phyloP scores from a whole-genome alignment of 2,888 invertebrate species.

The Drosophila austrosaltans region DNA sequence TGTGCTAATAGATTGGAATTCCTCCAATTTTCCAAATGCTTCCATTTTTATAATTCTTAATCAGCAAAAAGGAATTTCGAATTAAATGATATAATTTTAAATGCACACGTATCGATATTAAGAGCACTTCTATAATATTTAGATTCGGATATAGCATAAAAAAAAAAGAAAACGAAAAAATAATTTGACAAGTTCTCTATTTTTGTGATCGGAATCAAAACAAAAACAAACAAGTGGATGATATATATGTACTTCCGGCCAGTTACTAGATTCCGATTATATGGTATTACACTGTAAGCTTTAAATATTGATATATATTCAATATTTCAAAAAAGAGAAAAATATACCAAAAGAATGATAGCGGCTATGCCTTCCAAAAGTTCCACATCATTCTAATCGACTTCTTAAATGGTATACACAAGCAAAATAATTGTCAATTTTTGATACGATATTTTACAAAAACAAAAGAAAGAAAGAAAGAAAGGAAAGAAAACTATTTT shows the following conservation, averaged over 20 bases:
- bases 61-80: not conserved
- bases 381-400: not conserved
- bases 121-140: slow-evolving; percentile 31
- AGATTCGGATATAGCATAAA: slow-evolving; percentile 24
- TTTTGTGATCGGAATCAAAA: not conserved
- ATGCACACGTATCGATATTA: slow-evolving; percentile 22
- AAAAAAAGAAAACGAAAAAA: no score
- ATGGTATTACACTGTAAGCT: not conserved
- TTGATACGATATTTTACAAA: not conserved
- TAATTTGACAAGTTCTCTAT: slow-evolving; percentile 17
- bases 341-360: not conserved
- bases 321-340: no score
- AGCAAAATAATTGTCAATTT: not conserved
- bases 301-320: not conserved
- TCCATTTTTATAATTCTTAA: slow-evolving; percentile 21
- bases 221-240: not conserved
- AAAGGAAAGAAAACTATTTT: no score
- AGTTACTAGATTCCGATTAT: not conserved
- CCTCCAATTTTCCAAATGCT: slow-evolving; percentile 20
- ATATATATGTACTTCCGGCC: not conserved
- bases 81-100: not conserved
- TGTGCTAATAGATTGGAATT: slow-evolving; percentile 28
- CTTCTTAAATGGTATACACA: not conserved
- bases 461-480: no score
- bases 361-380: not conserved